phyloP scores from a whole-genome alignment of 2,888 invertebrate genomes.

The Drosophila quinaria region DNA sequence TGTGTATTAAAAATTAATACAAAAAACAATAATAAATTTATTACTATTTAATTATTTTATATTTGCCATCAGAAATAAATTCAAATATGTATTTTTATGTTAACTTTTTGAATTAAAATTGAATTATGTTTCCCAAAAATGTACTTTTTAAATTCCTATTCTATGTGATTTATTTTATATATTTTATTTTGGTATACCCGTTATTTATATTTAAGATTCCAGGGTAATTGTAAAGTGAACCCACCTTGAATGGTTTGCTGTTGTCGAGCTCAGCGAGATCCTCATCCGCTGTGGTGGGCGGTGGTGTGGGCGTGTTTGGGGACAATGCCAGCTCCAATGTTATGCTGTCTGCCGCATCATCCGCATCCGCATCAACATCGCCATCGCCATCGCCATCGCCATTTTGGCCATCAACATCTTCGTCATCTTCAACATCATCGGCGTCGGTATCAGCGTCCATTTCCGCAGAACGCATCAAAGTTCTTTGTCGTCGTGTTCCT shows the following conservation, averaged over 20 bases:
- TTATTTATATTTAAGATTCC: too few relatives aligned
- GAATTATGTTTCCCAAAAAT: too few relatives aligned
- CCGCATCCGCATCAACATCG: slow-evolving; percentile 52
- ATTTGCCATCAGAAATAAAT: too few relatives aligned
- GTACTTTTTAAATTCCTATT: too few relatives aligned
- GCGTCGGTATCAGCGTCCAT: slow-evolving; percentile 74
- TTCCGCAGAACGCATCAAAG: slow-evolving; percentile 71
- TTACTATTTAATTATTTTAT: too few relatives aligned
- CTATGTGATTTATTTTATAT: too few relatives aligned
- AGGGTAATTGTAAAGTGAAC: slow-evolving; percentile 22
- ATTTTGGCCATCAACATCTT: not conserved
- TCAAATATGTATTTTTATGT: too few relatives aligned
- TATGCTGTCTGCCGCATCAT: slow-evolving; percentile 73
- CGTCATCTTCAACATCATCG: slow-evolving; percentile 43
- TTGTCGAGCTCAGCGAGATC: slow-evolving; percentile 69
- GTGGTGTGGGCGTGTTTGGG: slow-evolving; percentile 71
- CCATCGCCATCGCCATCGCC: slow-evolving; percentile 36
- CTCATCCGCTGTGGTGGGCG: slow-evolving; percentile 65
- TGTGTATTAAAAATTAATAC: too few relatives aligned
- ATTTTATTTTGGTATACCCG: too few relatives aligned
- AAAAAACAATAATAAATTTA: too few relatives aligned
- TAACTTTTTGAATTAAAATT: too few relatives aligned
- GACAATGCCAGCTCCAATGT: slow-evolving; percentile 71
- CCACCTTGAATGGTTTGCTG: slow-evolving; percentile 76
- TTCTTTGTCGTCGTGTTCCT: slow-evolving; percentile 62